These are phyloP conservation scores for Acestrorhynchus altus DNA, from an alignment of 2,797 vertebrate species.

Conservation along the genomic window DNA sequence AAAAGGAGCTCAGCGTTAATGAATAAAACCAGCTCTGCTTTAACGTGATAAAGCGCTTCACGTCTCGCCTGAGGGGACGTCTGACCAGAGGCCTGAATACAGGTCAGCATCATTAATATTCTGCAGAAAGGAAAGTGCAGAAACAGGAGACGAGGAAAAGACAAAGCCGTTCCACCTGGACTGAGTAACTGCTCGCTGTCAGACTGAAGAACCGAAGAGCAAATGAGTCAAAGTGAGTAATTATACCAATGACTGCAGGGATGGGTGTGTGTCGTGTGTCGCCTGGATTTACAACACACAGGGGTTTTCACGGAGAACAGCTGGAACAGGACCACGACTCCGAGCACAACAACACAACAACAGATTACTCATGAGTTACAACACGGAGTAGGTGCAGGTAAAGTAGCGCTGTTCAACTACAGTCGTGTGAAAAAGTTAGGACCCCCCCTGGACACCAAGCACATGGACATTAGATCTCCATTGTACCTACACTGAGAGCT, in stretches of 20 bases:
- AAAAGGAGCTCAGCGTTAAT: background rate
- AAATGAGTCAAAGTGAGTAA: conserved; percentile 49
- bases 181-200: conserved; percentile 68
- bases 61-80: conserved; percentile 26
- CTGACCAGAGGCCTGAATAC: conserved; percentile 16
- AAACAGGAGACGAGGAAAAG: conserved; percentile 55
- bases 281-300: conserved; percentile 8
- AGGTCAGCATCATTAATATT: conserved; percentile 46
- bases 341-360: background rate
- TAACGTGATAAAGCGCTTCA: conserved; percentile 14
- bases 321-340: conserved; percentile 2
- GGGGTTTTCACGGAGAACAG: conserved; percentile 34
- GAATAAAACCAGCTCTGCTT: background rate
- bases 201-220: conserved; percentile 47
- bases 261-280: conserved; percentile 22
- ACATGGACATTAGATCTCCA: too few species aligned
- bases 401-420: too few species aligned
- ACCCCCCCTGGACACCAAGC: too few species aligned
- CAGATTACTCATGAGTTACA: background rate
- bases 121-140: conserved; percentile 32
- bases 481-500: too few species aligned
- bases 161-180: conserved; percentile 53
- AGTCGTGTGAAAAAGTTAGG: too few species aligned
- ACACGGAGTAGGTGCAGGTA: too few species aligned
- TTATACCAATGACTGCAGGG: conserved; percentile 2